phyloP scores from a whole-genome alignment of 2,113 vertebrate genomes.

The Tricholaema leucomelas region DNA sequence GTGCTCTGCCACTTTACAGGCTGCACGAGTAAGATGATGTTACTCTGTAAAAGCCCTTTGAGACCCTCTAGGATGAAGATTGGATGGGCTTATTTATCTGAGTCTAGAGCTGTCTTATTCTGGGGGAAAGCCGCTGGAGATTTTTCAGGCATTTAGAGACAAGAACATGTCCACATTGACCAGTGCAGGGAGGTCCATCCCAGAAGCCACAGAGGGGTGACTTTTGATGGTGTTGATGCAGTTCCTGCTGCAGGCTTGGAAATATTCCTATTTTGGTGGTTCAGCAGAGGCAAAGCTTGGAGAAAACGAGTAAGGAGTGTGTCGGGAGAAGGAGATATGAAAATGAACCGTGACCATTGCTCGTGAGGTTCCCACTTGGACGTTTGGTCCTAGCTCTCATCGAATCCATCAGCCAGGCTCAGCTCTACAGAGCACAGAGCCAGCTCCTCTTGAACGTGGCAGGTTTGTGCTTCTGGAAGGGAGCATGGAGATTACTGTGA shows the following conservation, averaged over 20 bases:
- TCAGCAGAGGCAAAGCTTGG: neutral
- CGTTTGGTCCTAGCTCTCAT: neutral
- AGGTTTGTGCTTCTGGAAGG: conserved; percentile 50
- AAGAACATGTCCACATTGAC: fast-evolving
- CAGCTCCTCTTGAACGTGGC: neutral
- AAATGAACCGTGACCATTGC: neutral
- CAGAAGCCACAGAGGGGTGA: neutral
- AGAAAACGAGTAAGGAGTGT: neutral
- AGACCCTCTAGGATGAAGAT: neutral
- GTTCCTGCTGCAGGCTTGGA: neutral
- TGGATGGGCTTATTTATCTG: neutral
- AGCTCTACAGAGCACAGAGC: neutral
- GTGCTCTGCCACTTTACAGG: conserved; percentile 20
- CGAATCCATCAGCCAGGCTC: neutral
- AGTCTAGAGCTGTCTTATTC: neutral
- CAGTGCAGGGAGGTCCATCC: neutral
- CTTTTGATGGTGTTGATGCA: neutral
- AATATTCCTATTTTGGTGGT: neutral
- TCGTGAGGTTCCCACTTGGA: fast-evolving
- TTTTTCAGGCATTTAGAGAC: neutral
- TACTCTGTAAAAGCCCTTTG: conserved; percentile 19
- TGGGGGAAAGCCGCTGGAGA: neutral
- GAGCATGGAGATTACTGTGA: neutral
- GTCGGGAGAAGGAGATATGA: neutral
- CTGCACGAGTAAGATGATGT: neutral